Conservation (phyloP, 2,113 vertebrate species). For the Callaeas wilsoni region DNA sequence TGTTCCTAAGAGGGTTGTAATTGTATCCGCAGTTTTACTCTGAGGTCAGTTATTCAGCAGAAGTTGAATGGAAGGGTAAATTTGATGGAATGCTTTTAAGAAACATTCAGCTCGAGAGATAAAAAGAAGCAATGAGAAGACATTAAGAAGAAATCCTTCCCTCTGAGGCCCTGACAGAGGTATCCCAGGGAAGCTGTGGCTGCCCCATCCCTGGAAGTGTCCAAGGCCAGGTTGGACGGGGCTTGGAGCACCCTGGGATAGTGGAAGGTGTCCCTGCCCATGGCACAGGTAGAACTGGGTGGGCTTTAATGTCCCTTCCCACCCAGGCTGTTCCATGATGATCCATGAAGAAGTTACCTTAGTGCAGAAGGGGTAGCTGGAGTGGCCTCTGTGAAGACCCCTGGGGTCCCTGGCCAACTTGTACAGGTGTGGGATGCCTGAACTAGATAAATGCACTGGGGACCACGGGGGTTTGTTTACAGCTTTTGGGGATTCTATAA, state of each 20-base stretch:
- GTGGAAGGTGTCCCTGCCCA: background rate
- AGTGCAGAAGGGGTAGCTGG: background rate
- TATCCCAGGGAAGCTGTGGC: background rate
- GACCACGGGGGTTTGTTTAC: background rate
- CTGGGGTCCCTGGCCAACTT: background rate
- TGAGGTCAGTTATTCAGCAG: background rate
- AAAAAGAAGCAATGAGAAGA: background rate
- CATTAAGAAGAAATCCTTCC: background rate
- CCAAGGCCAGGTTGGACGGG: fast-evolving
- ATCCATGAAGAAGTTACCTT: background rate
- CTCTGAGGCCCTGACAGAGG: background rate
- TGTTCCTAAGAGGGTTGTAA: background rate
- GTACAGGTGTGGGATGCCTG: background rate
- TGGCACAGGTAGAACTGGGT: background rate
- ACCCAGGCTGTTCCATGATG: background rate
- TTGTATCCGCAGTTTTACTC: background rate
- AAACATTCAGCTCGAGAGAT: background rate
- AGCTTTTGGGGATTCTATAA: background rate
- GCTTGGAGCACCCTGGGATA: background rate
- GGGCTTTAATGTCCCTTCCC: background rate
- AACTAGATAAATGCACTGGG: background rate
- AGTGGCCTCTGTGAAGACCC: background rate
- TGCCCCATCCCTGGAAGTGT: background rate
- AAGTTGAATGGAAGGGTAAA: background rate
- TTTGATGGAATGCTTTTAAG: background rate